phyloP scores from a whole-genome alignment of 1,140 invertebrate species.

The Pteromalus puparum region DNA sequence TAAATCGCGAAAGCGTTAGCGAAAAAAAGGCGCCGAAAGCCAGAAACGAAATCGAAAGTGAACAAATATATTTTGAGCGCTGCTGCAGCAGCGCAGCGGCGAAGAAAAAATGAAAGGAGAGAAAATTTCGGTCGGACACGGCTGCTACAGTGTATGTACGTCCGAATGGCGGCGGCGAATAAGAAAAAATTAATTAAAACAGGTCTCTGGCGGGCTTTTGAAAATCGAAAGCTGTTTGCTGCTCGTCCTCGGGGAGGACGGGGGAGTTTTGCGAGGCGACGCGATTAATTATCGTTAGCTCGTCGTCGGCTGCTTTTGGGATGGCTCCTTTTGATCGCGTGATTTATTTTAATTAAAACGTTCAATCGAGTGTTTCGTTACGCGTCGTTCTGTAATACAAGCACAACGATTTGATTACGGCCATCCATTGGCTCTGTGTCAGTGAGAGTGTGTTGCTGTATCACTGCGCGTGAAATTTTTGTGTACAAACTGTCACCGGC shows the following conservation, averaged over 20 bases:
- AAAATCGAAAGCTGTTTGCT: slow-evolving; percentile 20
- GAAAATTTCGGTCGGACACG: background rate
- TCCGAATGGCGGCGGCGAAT: background rate
- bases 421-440: too few relatives aligned
- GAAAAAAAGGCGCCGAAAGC: background rate
- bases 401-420: too few relatives aligned
- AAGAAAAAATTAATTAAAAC: slow-evolving; percentile 21
- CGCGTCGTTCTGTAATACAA: too few relatives aligned
- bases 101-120: slow-evolving; percentile 8
- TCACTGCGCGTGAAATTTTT: too few relatives aligned
- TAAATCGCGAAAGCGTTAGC: slow-evolving; percentile 16
- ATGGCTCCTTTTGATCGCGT: background rate
- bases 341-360: background rate
- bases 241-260: too few relatives aligned
- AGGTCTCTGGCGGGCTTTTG: background rate
- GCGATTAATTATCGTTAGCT: background rate
- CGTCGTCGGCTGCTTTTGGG: background rate
- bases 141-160: too few relatives aligned
- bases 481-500: too few relatives aligned
- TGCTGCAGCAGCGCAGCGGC: background rate
- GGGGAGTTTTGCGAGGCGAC: background rate
- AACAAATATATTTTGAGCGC: background rate
- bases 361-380: background rate
- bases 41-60: slow-evolving; percentile 20
- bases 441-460: too few relatives aligned